Evolutionary conservation across 64 coral and sea anemone species (phyloP).

Genomic region (Montipora capricornis): DNA sequence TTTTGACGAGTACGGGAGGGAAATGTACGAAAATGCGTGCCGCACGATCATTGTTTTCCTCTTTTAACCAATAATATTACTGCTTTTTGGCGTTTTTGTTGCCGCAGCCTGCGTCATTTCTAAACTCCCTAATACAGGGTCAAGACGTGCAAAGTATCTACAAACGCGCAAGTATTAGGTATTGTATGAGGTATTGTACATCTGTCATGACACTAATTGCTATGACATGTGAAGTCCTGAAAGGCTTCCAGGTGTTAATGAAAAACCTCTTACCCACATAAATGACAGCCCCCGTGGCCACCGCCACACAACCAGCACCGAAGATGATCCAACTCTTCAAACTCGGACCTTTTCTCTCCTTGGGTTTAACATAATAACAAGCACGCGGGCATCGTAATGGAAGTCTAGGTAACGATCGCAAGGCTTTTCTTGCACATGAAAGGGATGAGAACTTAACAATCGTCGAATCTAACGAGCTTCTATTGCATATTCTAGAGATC

Average conservation of each 20-base stretch:
- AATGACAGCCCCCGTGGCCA: conserved; percentile 46
- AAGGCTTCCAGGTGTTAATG: background rate
- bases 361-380: conserved; percentile 94
- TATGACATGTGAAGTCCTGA: no score
- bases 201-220: no score
- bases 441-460: conserved; percentile 2
- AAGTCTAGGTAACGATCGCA: background rate
- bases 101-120: no score
- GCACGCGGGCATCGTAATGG: conserved; percentile 66
- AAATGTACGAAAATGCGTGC: no score
- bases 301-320: conserved; percentile 33
- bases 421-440: background rate
- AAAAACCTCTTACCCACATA: conserved; percentile 74
- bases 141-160: no score
- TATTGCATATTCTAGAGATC: background rate
- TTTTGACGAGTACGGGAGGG: no score
- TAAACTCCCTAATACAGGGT: no score
- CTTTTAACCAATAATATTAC: no score
- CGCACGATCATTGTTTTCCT: no score
- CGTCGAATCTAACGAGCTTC: background rate
- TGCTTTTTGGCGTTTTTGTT: no score
- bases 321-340: conserved; percentile 74
- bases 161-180: no score
- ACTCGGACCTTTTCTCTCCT: conserved; percentile 90
- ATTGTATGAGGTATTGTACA: no score